Percentiles rank a stretch among this genome's conserved stretches.
phyloP scores from a whole-genome alignment of 2,797 vertebrate species.

The Spatula clypeata region DNA sequence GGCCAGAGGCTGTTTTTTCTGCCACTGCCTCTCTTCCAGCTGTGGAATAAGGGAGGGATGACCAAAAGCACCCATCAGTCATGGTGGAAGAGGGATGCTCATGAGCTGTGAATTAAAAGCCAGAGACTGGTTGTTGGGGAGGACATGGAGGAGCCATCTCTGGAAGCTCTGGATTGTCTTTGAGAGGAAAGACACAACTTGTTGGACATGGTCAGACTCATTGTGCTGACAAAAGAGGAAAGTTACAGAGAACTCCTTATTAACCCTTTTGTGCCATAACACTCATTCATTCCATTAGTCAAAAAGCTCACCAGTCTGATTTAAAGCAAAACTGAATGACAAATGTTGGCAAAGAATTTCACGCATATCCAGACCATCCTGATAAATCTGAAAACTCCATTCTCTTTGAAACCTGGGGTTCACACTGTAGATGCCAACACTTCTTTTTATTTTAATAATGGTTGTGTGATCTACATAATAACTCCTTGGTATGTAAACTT shows the following conservation, averaged over 20 bases:
- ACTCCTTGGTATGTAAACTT: slow-evolving; percentile 1
- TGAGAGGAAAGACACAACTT: neutral
- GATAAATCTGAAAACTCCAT: slow-evolving; percentile 26
- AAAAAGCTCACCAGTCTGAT: neutral
- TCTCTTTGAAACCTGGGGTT: slow-evolving; percentile 8
- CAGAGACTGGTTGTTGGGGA: too few relatives aligned
- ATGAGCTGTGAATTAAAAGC: too few relatives aligned
- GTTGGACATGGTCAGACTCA: neutral
- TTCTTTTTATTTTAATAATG: slow-evolving; percentile 17
- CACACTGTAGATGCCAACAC: neutral
- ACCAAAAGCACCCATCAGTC: too few relatives aligned
- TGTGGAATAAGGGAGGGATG: too few relatives aligned
- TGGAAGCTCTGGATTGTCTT: neutral
- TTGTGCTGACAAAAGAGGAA: slow-evolving; percentile 44
- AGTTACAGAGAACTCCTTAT: neutral
- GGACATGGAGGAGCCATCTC: too few relatives aligned
- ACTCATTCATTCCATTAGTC: slow-evolving; percentile 25
- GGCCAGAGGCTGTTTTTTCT: too few relatives aligned
- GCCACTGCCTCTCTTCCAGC: too few relatives aligned
- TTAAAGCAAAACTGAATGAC: slow-evolving; percentile 18
- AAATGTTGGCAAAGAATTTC: slow-evolving; percentile 17
- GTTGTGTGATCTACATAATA: neutral
- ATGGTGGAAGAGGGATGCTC: too few relatives aligned
- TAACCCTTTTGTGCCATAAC: neutral
- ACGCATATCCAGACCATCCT: neutral